Conservation (phyloP, 2,797 vertebrate species). For the Lithobates sylvaticus region DNA sequence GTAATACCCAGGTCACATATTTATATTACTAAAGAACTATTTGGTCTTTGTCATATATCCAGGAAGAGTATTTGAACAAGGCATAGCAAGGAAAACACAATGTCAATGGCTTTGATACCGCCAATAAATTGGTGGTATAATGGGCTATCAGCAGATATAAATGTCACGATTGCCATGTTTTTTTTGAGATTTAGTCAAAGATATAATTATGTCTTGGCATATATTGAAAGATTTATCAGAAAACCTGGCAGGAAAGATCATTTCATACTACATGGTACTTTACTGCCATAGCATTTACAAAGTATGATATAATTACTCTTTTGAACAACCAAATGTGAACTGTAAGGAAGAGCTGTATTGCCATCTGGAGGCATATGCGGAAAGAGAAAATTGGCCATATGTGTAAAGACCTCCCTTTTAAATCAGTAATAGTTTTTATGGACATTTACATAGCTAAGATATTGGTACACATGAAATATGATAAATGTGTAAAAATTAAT, state of each 20-base stretch:
- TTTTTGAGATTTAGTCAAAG: conserved; percentile 50
- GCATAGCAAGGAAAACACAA: conserved; percentile 13
- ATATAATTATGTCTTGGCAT: conserved; percentile 36
- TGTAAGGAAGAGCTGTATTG: conserved; percentile 23
- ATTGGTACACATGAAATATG: neutral
- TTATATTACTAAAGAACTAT: neutral
- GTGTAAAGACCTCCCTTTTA: neutral
- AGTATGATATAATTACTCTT: conserved; percentile 42
- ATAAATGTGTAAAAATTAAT: neutral
- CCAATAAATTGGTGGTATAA: conserved; percentile 28
- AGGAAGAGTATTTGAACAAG: conserved; percentile 8
- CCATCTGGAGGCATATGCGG: conserved; percentile 35
- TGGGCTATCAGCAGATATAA: conserved; percentile 24
- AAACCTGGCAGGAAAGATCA: conserved; percentile 45
- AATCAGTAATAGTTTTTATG: neutral
- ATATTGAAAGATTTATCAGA: conserved; percentile 42
- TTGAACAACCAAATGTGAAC: conserved; percentile 16
- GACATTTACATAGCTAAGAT: neutral
- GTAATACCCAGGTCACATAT: neutral
- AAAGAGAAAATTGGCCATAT: neutral
- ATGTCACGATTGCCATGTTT: conserved; percentile 35
- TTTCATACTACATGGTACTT: conserved; percentile 42
- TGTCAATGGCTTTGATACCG: conserved; percentile 24
- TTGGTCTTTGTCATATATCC: neutral
- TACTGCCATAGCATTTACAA: conserved; percentile 27